phyloP scores from a whole-genome alignment of 2,888 invertebrate species.

The Melanostoma mellinum region DNA sequence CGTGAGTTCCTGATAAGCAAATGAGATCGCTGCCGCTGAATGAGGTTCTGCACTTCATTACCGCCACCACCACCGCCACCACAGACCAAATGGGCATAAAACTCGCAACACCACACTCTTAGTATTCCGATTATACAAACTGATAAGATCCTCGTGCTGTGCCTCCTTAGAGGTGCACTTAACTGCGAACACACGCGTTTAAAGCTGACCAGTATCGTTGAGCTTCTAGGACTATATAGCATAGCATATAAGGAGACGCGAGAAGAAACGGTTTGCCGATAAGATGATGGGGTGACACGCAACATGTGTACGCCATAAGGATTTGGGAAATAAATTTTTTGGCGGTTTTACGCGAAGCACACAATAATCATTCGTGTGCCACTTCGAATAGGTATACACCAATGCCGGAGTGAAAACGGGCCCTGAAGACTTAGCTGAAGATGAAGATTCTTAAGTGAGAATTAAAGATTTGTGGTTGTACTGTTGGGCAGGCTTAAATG shows the following conservation, averaged over 20 bases:
- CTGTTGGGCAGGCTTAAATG: conserved; percentile 61
- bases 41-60: conserved; percentile 24
- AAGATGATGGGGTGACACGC: conserved; percentile 74
- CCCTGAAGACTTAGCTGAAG: conserved; percentile 3
- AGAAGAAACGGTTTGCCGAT: conserved; percentile 53
- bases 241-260: conserved; percentile 20
- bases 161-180: conserved; percentile 63
- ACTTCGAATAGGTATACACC: not conserved
- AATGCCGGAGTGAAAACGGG: not conserved
- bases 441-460: conserved; percentile 33
- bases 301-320: conserved; percentile 72
- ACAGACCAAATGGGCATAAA: too few species aligned
- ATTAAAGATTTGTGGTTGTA: conserved; percentile 44
- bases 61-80: not conserved
- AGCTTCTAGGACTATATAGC: conserved; percentile 20
- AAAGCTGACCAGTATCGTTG: conserved; percentile 39
- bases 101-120: conserved; percentile 42
- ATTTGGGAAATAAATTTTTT: conserved; percentile 58
- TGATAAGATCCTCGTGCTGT: conserved; percentile 71
- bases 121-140: conserved; percentile 63
- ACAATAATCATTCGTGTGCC: conserved; percentile 49
- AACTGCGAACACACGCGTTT: conserved; percentile 65
- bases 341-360: conserved; percentile 43
- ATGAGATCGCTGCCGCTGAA: conserved; percentile 65
- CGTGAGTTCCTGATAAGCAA: conserved; percentile 75